A percentile compares a stretch with the other conserved stretches of the same genome.
phyloP scores from a whole-genome alignment of 1,140 invertebrate genomes.

The Lepidurus apus region DNA sequence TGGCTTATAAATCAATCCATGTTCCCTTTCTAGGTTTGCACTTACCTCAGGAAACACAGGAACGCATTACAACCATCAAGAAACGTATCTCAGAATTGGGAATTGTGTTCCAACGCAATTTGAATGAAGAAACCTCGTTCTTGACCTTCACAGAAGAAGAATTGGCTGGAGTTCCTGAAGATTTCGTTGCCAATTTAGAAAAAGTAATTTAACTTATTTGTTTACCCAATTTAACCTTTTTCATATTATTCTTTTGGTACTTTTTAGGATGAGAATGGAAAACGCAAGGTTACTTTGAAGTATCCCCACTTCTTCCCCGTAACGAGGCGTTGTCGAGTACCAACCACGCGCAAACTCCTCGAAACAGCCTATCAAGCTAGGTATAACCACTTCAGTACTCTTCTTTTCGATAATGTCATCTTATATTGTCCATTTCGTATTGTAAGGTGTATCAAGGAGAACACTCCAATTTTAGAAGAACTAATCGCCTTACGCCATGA shows the following conservation, averaged over 20 bases:
- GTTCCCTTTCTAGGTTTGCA: slow-evolving; percentile 46
- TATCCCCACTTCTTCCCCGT: slow-evolving; percentile 54
- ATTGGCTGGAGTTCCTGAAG: slow-evolving; percentile 47
- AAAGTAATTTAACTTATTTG: slow-evolving; percentile 41
- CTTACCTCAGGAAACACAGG: slow-evolving; percentile 46
- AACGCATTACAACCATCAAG: slow-evolving; percentile 49
- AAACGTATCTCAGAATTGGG: slow-evolving; percentile 49
- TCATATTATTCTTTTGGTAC: background rate
- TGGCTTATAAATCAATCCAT: slow-evolving; percentile 20
- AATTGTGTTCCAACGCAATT: slow-evolving; percentile 51
- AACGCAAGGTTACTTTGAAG: slow-evolving; percentile 49
- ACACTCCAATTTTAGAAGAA: slow-evolving; percentile 51
- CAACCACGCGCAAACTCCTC: slow-evolving; percentile 47
- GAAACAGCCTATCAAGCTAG: slow-evolving; percentile 49
- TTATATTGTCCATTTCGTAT: slow-evolving; percentile 20
- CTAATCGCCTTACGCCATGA: slow-evolving; percentile 49
- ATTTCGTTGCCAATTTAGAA: slow-evolving; percentile 48
- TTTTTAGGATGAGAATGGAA: slow-evolving; percentile 45
- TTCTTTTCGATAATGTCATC: slow-evolving; percentile 20
- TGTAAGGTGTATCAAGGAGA: slow-evolving; percentile 49
- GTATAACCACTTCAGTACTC: slow-evolving; percentile 38
- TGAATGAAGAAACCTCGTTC: slow-evolving; percentile 51
- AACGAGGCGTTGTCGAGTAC: slow-evolving; percentile 49
- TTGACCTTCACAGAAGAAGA: slow-evolving; percentile 49
- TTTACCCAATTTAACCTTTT: background rate